These are phyloP conservation scores for Ephydatia muelleri DNA, from an alignment of 37 sponge, comb jelly and placozoan genomes.

Conservation along the genomic window DNA sequence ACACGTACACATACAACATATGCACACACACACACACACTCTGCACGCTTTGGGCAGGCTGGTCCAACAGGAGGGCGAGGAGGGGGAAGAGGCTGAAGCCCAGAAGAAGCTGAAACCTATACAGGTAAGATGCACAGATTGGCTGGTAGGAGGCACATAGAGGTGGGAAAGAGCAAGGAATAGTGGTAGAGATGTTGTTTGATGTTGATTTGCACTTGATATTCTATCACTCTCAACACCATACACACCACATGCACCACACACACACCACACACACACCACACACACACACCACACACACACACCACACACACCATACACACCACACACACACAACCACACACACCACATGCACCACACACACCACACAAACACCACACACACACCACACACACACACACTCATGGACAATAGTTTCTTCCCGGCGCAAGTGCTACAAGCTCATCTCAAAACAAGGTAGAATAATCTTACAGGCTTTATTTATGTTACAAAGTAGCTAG, in stretches of 20 bases:
- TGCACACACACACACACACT: neutral
- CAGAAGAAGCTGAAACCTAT: neutral
- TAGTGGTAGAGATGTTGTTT: too few species aligned
- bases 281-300: too few species aligned
- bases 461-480: neutral
- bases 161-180: too few species aligned
- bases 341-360: too few species aligned
- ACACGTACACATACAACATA: neutral
- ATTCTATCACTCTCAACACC: too few species aligned
- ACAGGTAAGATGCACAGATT: neutral
- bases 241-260: too few species aligned
- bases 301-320: neutral
- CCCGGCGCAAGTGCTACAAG: neutral
- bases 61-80: neutral
- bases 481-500: too few species aligned
- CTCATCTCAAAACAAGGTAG: neutral
- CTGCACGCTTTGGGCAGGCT: neutral
- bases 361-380: too few species aligned
- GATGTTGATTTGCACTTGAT: too few species aligned
- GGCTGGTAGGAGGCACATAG: too few species aligned
- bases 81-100: neutral
- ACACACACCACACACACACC: too few species aligned
- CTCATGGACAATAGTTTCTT: neutral
- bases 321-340: slow-evolving; percentile 1
- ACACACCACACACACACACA: neutral